Evolutionary conservation across 1,140 invertebrate genomes (phyloP), one percentile per base, ranked within the genome.

Genomic region (Cecropterus lyciades): DNA sequence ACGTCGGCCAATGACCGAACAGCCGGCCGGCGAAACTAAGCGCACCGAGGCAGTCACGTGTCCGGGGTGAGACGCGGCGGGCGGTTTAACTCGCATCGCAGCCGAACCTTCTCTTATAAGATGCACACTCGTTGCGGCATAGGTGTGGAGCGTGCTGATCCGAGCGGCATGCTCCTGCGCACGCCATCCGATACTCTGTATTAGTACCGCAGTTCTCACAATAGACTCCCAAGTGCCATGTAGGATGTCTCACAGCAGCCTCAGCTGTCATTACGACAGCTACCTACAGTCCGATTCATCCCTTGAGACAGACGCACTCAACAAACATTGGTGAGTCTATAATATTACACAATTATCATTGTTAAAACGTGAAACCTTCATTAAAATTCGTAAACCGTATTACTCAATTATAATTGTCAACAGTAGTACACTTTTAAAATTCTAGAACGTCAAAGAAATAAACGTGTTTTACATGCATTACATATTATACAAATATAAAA

Each of bases 181-280:
- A 80, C 65, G 49, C 67, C 66, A 59, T 43, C 65, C 73, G 51
- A 68, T 67, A 69, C 67, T 69, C 72, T 73, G 67, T 77, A 77
- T 62, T 82, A 70, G 80, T 73, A 73, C 59, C 71, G 51, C 57
- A 72, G 56, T 70, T 75, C 72, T 72, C 73, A 84, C 63, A 74
- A 63, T 63, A 86, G 69, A 80, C 73, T 77, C 70, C 53, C 68
- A 64, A 79, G 83, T 87, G 87, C 83, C 86, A 90, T 91, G 89
- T 90, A 91, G 89, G 75, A 92, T 92, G 89, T 90, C 89, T 85
- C 87, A 90, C 85, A 90, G 87, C 79, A 92, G 87, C 82, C 80
- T 88, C 43, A 89, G 84, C 80, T 88, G 88, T 87, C 89, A 87
- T 75, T 89, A 90, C 77, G 89, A 92, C 82, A 87, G 84, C 79